Conservation (phyloP, 2,113 vertebrate species). For the Salvator merianae region DNA sequence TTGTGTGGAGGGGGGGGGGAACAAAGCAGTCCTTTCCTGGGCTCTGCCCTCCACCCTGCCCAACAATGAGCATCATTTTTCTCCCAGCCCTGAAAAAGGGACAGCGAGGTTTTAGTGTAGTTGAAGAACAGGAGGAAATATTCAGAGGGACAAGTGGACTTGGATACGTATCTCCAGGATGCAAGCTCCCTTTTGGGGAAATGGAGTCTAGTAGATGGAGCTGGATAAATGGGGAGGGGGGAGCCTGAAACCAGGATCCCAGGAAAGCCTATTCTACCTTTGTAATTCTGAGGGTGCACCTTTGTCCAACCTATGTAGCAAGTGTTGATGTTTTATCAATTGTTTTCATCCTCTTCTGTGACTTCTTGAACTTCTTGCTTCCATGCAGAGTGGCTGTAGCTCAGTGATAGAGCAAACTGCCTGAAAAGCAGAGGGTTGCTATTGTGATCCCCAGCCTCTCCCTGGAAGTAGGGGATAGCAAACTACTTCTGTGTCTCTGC, state of each 20-base stretch:
- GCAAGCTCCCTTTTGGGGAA: neutral
- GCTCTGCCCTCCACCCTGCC: neutral
- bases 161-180: neutral
- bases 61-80: constrained; percentile 13
- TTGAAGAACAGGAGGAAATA: neutral
- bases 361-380: neutral
- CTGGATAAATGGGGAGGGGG: too few species aligned
- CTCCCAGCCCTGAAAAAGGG: neutral
- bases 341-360: neutral
- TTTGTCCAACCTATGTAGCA: neutral
- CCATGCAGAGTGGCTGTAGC: too few species aligned
- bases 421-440: too few species aligned
- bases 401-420: too few species aligned
- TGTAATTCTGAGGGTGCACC: neutral
- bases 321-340: neutral
- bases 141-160: neutral
- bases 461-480: too few species aligned
- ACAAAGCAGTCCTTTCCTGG: neutral
- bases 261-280: neutral
- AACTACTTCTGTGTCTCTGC: too few species aligned
- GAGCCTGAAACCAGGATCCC: neutral
- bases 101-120: neutral
- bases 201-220: neutral
- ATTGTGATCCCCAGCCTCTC: too few species aligned
- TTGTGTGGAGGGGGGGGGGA: neutral